These are phyloP conservation scores for Cataglyphis cursor DNA, from an alignment of 2,888 invertebrate species.

Conservation along the genomic window DNA sequence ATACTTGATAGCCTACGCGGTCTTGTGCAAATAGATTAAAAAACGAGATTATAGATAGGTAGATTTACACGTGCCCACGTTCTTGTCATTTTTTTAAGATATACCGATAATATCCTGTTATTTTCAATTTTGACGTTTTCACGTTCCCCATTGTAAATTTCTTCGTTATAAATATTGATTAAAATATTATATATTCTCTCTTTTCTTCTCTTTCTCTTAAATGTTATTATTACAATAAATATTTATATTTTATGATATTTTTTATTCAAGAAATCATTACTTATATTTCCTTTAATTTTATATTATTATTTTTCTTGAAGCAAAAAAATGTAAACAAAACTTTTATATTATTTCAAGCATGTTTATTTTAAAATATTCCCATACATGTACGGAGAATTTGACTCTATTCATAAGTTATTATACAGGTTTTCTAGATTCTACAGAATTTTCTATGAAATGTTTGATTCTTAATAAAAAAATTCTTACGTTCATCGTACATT, in stretches of 20 bases:
- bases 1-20: neutral
- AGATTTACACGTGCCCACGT: conserved; percentile 12
- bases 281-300: neutral
- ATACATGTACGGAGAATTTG: neutral
- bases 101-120: conserved; percentile 2
- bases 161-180: neutral
- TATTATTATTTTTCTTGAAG: neutral
- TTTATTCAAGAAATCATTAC: neutral
- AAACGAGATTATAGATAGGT: neutral
- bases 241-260: neutral
- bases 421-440: neutral
- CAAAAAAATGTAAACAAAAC: neutral
- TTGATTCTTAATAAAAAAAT: neutral
- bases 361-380: neutral
- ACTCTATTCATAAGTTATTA: conserved; percentile 9
- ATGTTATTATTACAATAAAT: neutral
- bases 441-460: neutral
- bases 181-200: neutral
- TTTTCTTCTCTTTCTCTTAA: neutral
- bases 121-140: neutral
- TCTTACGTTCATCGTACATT: conserved; percentile 3
- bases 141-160: neutral
- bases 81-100: conserved; percentile 26
- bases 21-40: conserved; percentile 27
- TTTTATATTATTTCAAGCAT: neutral